Base-by-base conservation (phyloP, 1,140 invertebrate genomes). In the Neodiprion lecontei region DNA sequence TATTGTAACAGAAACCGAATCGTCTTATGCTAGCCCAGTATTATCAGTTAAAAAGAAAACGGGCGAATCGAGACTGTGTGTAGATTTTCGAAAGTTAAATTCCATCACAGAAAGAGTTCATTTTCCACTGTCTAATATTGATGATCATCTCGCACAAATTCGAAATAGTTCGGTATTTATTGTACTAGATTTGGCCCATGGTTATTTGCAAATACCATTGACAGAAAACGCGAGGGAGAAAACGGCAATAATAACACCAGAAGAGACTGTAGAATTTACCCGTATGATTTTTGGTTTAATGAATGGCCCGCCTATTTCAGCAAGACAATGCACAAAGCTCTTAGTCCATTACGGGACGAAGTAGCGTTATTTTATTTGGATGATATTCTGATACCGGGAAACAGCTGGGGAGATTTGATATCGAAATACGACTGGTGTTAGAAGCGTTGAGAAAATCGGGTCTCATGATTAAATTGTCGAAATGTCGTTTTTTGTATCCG, bases 71-170 rank as follows among this genome's bases (percentile, higher is more conserved):
- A 66, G 88, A 12, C 72, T 88, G 67, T 82, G 81, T 67, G 73
- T 87, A 0, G 84, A 88, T 76, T 91, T 87, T 76, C 66, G 88
- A 49, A 48, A 74, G 11, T 72, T 91, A 10, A 91, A 91, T 78
- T 48, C 71, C 23, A 28, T 78, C 21, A 80, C 77, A 17, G 70
- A 68, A 21, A 17, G 14, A 12, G 28, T 12, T 21, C 10, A 14
- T 12, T 49, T 47, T 10, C 8, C 70, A 1, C 9, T 71, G 14
- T 68, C 75, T 40, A 72, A 75, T n/a, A 28, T 74, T 0, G 75
- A 78, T 50, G 77, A 78, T 17, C 69, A 72, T 67, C 47, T 75
- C 2, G 69, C 40, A 14, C 17, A 53, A 7, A 23, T 77, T 9
- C 1, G 47, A n/a, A 68, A 67, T 11, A 50, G 9, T 47, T 75